These are phyloP conservation scores for Thereva nobilitata DNA, from an alignment of 2,888 invertebrate species.

Conservation along the genomic window DNA sequence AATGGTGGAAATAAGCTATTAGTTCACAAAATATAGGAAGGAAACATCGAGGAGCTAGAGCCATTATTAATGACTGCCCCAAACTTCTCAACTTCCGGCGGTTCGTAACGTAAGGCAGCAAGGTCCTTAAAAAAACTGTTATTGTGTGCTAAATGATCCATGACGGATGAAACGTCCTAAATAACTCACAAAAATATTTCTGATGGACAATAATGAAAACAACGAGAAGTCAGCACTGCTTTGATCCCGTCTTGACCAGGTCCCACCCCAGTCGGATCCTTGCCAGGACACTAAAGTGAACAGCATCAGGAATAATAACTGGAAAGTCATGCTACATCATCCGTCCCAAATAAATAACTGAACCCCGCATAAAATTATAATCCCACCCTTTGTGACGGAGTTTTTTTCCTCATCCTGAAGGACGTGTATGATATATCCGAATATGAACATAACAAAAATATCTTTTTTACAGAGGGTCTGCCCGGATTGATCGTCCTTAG, in stretches of 20 bases:
- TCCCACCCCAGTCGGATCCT: constrained; percentile 5
- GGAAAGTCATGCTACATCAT: constrained; percentile 31
- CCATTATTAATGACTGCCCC: no score
- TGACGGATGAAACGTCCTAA: constrained; percentile 19
- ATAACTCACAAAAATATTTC: constrained; percentile 9
- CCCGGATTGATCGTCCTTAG: constrained; percentile 9
- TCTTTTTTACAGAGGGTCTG: constrained; percentile 10
- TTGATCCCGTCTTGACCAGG: constrained; percentile 29
- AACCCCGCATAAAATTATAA: constrained; percentile 27
- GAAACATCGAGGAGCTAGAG: no score
- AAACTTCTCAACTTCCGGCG: no score
- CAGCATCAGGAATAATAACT: constrained; percentile 34
- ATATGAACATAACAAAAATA: constrained; percentile 4
- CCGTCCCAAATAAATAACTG: constrained; percentile 32
- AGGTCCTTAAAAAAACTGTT: background rate
- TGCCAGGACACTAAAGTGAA: constrained; percentile 11
- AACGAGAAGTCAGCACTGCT: constrained; percentile 3
- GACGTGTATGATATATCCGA: background rate
- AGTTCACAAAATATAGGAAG: no score
- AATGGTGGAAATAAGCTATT: no score
- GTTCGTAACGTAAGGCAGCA: no score
- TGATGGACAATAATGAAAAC: constrained; percentile 19
- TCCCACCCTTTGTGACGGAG: constrained; percentile 1
- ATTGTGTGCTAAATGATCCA: constrained; percentile 28
- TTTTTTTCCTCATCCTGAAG: constrained; percentile 16